Evolutionary conservation across 2,888 invertebrate species (phyloP).

Genomic region (Drosophila macrospina): DNA sequence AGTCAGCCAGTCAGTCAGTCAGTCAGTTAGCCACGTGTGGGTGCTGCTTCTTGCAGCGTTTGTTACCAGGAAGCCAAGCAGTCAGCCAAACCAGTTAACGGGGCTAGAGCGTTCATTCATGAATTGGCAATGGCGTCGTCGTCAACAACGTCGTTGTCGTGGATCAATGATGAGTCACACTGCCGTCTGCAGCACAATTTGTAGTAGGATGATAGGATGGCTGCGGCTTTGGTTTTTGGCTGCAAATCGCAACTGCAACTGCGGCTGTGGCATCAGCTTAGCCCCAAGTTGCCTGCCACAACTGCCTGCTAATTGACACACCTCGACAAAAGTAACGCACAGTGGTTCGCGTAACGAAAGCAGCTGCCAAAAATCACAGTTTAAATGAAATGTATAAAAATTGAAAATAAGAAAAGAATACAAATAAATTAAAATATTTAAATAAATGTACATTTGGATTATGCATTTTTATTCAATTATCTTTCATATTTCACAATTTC

Average conservation of each 20-base stretch:
- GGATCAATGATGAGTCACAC: constrained; percentile 46
- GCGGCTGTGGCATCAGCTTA: background rate
- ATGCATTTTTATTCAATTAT: no score
- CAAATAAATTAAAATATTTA: background rate
- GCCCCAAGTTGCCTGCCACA: constrained; percentile 47
- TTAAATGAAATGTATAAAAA: background rate
- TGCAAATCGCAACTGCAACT: no score
- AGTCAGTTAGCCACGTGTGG: constrained; percentile 57
- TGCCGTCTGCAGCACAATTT: constrained; percentile 50
- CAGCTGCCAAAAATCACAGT: background rate
- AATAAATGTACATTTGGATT: no score
- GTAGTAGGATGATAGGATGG: constrained; percentile 61
- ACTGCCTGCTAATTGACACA: constrained; percentile 77
- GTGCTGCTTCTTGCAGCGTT: constrained; percentile 49
- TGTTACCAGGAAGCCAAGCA: constrained; percentile 46
- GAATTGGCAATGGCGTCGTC: constrained; percentile 64
- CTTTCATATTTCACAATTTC: no score
- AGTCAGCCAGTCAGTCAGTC: constrained; percentile 12
- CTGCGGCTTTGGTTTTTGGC: constrained; percentile 10
- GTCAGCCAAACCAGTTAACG: constrained; percentile 48
- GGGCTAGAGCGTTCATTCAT: constrained; percentile 54
- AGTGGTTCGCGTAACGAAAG: background rate
- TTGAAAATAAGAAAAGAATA: background rate
- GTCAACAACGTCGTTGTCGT: constrained; percentile 11
- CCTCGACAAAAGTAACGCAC: constrained; percentile 55